phyloP scores from a whole-genome alignment of 1,140 invertebrate species.

The Eumeta japonica region DNA sequence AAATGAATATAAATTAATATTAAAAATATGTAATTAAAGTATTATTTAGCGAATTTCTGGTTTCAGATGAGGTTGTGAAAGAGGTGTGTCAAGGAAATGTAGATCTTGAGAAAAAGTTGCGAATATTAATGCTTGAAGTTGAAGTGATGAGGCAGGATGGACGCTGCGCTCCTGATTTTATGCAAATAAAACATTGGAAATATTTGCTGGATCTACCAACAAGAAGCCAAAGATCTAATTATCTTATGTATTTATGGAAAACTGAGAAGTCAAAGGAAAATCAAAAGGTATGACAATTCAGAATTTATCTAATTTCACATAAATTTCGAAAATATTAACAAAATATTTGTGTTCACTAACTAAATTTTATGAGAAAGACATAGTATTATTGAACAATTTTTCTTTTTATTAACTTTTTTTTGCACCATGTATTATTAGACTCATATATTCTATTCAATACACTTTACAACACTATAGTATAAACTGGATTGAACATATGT shows the following conservation, averaged over 20 bases:
- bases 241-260: slow-evolving; percentile 64
- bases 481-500: too few species aligned
- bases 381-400: too few species aligned
- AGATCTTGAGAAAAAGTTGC: slow-evolving; percentile 44
- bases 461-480: too few species aligned
- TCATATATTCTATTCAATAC: background rate
- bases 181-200: slow-evolving; percentile 59
- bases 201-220: slow-evolving; percentile 57
- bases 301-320: background rate
- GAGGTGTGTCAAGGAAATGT: slow-evolving; percentile 32
- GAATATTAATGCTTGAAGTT: slow-evolving; percentile 58
- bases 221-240: slow-evolving; percentile 57
- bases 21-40: background rate
- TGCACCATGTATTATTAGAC: too few species aligned
- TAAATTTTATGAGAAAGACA: too few species aligned
- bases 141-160: slow-evolving; percentile 62
- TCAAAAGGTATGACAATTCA: slow-evolving; percentile 16
- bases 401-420: too few species aligned
- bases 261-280: slow-evolving; percentile 59
- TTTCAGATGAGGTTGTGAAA: slow-evolving; percentile 28
- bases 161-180: slow-evolving; percentile 48
- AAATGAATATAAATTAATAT: background rate
- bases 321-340: background rate
- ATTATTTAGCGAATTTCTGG: background rate
- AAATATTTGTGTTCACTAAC: too few species aligned